Conservation (phyloP, 2,797 vertebrate species). For the Galagoides demidoff region DNA sequence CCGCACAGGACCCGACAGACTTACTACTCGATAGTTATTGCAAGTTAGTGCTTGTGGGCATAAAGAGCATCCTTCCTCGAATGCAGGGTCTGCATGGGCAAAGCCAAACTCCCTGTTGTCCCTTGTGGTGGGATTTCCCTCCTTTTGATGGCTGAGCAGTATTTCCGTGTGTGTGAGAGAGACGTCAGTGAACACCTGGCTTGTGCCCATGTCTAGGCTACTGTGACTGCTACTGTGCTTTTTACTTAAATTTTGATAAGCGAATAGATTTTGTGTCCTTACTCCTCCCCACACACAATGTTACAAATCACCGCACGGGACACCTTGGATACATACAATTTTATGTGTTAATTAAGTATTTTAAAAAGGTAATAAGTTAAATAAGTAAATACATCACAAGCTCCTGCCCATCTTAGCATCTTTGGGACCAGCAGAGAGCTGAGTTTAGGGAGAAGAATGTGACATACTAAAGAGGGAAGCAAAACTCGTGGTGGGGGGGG, state of each 20-base stretch:
- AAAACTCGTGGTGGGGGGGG: neutral
- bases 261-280: neutral
- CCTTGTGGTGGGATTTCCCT: neutral
- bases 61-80: neutral
- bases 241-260: neutral
- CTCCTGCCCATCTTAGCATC: fast-evolving
- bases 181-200: neutral
- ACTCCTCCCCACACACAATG: neutral
- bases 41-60: fast-evolving
- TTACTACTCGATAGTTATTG: fast-evolving
- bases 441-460: neutral
- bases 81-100: neutral
- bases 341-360: neutral
- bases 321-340: neutral
- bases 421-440: neutral
- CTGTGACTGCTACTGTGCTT: neutral
- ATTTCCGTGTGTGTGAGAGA: neutral
- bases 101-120: neutral
- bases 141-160: neutral
- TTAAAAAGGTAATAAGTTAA: neutral
- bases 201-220: neutral
- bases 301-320: neutral
- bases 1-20: neutral
- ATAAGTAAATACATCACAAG: neutral
- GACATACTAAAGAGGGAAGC: too few relatives aligned